Percentiles rank a stretch among this genome's conserved stretches.
phyloP scores from a whole-genome alignment of 2,797 vertebrate genomes.

The Alcedo atthis region DNA sequence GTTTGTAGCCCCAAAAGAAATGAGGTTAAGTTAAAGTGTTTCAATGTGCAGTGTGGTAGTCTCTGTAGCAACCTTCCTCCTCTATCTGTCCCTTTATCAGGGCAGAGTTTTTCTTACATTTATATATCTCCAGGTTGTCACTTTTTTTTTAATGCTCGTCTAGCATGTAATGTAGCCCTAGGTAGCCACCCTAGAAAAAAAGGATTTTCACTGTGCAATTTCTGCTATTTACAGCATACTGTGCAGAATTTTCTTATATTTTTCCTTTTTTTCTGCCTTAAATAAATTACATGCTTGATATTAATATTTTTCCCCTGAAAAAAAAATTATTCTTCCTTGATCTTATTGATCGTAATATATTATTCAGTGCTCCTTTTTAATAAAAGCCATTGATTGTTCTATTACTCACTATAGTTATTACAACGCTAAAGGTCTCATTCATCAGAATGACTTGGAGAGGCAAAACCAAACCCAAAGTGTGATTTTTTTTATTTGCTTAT shows the following conservation, averaged over 20 bases:
- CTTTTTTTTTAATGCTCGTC: constrained; percentile 44
- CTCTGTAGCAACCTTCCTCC: constrained; percentile 1
- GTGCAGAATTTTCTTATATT: constrained; percentile 10
- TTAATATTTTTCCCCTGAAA: constrained; percentile 58
- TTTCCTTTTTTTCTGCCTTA: constrained; percentile 18
- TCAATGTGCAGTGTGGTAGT: neutral
- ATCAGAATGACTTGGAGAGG: constrained; percentile 45
- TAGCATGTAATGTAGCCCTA: constrained; percentile 7
- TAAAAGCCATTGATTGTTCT: constrained; percentile 54
- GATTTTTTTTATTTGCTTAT: no score
- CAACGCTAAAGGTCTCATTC: constrained; percentile 33
- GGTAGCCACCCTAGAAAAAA: neutral
- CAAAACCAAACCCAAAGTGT: neutral
- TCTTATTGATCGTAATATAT: constrained; percentile 57
- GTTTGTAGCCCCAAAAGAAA: constrained; percentile 40
- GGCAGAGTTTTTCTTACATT: neutral
- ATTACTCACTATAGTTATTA: constrained; percentile 65
- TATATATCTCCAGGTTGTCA: constrained; percentile 1
- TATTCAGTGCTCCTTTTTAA: constrained; percentile 70
- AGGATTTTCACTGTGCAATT: constrained; percentile 11
- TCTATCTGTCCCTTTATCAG: neutral
- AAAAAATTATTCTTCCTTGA: constrained; percentile 43
- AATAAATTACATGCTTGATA: constrained; percentile 56
- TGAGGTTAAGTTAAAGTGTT: constrained; percentile 5
- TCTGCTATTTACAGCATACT: neutral